Base-by-base conservation (phyloP, 2,797 vertebrate genomes). In the Selene dorsalis region DNA sequence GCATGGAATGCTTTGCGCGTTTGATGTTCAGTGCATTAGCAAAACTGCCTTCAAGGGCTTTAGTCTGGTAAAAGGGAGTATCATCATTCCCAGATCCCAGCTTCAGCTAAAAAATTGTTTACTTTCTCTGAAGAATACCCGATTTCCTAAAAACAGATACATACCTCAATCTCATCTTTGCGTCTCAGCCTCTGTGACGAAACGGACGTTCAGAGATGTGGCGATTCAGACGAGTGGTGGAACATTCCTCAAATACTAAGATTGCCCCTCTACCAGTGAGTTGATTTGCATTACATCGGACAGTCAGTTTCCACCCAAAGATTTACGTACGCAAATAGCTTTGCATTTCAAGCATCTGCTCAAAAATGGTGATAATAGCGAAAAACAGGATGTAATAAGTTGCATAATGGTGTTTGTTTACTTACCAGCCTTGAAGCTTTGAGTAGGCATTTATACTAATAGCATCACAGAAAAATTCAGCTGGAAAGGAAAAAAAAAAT, bases 1-100 rank as follows among this genome's bases (percentile, higher is more conserved):
- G 89, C 79, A 76, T 62, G 81, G 89, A 79, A 84, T 77, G 81
- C 82, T 90, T 70, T 71, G 70, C 61, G 7, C 53, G 66, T 91
- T 91, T 93, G 90, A 93, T 91, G 89, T 91, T 87, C 69, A 48
- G 59, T 81, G 82, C 84, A 90, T 88, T 87, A 88, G 90, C 74
- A 79, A 86, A 89, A 89, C 32, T n/a, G 80, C 84, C 90, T 92
- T 89, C 80, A 80, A 93, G 90, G 85, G 81, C 72, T 89, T 89
- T 79, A 85, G 86, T 85, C 88, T 89, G 87, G 86, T 80, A 83
- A 88, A 87, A 85, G 77, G 73, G 85, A 62, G 73, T 80, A 75
- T 88, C 85, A 76, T 90, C 87, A 69, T 81, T 79, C 64, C 75
- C 82, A 88, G 82, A 90, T 89, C 82, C 85, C 77, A 82, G 89